These are phyloP conservation scores for Zaprionus lachaisei DNA, from an alignment of 1,140 invertebrate species.

Conservation along the genomic window DNA sequence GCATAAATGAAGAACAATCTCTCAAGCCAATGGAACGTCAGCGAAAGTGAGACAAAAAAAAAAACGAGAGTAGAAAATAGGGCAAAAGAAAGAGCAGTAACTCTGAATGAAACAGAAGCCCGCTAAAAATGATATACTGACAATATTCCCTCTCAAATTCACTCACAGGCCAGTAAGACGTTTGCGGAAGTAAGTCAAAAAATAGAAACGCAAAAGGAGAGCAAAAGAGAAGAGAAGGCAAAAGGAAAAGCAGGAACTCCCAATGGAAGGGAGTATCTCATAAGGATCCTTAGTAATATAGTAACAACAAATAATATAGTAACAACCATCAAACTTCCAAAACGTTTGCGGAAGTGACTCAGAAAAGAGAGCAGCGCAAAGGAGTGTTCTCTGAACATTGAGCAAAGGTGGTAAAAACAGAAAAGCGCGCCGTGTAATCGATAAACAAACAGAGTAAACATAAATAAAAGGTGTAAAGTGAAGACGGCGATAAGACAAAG, in stretches of 20 bases:
- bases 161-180: neutral
- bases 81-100: too few species aligned
- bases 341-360: constrained; percentile 4
- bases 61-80: too few species aligned
- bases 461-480: constrained; percentile 1
- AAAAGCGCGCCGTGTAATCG: neutral
- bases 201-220: neutral
- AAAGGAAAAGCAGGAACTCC: neutral
- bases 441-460: constrained; percentile 1
- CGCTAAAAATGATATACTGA: too few species aligned
- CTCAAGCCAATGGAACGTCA: too few species aligned
- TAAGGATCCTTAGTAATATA: too few species aligned
- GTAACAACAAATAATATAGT: too few species aligned
- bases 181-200: neutral
- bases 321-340: neutral
- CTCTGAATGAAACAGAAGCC: too few species aligned
- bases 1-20: too few species aligned
- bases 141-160: too few species aligned
- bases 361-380: neutral
- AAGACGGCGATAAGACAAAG: neutral
- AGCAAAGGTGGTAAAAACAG: neutral
- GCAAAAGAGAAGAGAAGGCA: neutral
- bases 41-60: too few species aligned
- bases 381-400: neutral
- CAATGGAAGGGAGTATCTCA: too few species aligned